phyloP scores from a whole-genome alignment of 2,888 invertebrate genomes.

The Mythimna albipuncta region DNA sequence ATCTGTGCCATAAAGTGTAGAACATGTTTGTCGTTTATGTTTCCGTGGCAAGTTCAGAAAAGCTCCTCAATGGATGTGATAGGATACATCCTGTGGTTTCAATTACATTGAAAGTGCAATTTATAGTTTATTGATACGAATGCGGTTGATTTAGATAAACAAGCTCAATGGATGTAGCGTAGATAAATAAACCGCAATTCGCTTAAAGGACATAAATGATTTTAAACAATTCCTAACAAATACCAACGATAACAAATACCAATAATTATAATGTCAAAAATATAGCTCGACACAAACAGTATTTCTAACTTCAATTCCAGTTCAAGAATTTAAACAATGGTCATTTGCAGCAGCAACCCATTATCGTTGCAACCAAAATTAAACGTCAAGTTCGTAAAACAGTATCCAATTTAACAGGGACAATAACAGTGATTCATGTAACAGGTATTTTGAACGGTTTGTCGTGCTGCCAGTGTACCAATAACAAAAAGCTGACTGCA shows the following conservation, averaged over 20 bases:
- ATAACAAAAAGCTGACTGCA: conserved; percentile 56
- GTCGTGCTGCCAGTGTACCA: conserved; percentile 43
- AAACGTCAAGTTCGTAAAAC: conserved; percentile 48
- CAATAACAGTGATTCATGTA: conserved; percentile 68
- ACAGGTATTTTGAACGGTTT: conserved; percentile 65
- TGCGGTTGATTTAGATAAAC: conserved; percentile 63
- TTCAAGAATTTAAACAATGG: conserved; percentile 43
- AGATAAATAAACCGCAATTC: conserved; percentile 35
- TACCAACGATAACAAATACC: background rate
- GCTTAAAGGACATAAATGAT: conserved; percentile 1
- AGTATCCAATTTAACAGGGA: conserved; percentile 48
- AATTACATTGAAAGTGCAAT: conserved; percentile 84
- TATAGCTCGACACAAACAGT: background rate
- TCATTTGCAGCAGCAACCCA: conserved; percentile 15
- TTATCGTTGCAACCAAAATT: conserved; percentile 47
- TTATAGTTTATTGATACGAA: conserved; percentile 80
- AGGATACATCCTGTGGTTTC: conserved; percentile 87
- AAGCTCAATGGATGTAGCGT: conserved; percentile 46
- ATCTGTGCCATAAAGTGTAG: conserved; percentile 59
- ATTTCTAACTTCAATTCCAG: conserved; percentile 26
- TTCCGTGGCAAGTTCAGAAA: conserved; percentile 75
- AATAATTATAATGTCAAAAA: conserved; percentile 7
- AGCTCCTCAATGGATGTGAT: conserved; percentile 84
- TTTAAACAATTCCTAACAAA: background rate
- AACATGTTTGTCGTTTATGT: conserved; percentile 49